Base-by-base conservation (phyloP, 37 sponge, comb jelly and placozoan species). In the Aplysina aerophoba region DNA sequence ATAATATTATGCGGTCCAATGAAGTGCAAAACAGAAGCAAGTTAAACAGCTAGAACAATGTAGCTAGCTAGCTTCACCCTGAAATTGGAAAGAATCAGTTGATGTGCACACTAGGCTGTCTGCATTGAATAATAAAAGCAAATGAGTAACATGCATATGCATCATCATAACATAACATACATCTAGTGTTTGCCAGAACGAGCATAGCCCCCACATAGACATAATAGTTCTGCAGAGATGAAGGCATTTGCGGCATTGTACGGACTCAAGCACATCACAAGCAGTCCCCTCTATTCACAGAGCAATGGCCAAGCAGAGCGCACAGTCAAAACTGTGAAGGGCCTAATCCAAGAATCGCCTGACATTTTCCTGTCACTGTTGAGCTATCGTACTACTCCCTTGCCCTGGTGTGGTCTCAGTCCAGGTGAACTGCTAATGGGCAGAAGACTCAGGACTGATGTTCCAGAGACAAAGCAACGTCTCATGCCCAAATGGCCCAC, bases 181-280 rank as follows among this genome's bases (percentile, higher is more conserved):
- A n/a, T n/a, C n/a, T n/a, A n/a, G n/a, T n/a, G n/a, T n/a, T n/a
- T n/a, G n/a, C n/a, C n/a, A n/a, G n/a, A n/a, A n/a, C n/a, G n/a
- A n/a, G n/a, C n/a, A n/a, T n/a, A n/a, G n/a, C n/a, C n/a, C n/a
- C n/a, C n/a, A n/a, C n/a, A n/a, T n/a, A n/a, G n/a, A n/a, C n/a
- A n/a, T n/a, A n/a, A n/a, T n/a, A n/a, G n/a, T 14, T 34, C 92
- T n/a, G 77, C 44, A 40, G 62, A 22, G 30, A 82, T 88, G 27
- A 33, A 21, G 16, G 30, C 15, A 69, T 92, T 92, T 69, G 65
- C 89, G 12, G 54, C 59, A 57, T 66, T 77, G 15, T 92, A 85
- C 68, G 83, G 83, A 60, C 85, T 92, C 41, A 36, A 35, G 4
- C 92, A 88, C 21, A 41, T 68, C 25, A 88, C 92, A 25, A 71